phyloP scores from a whole-genome alignment of 1,140 invertebrate genomes.

The Neodiprion virginianus region DNA sequence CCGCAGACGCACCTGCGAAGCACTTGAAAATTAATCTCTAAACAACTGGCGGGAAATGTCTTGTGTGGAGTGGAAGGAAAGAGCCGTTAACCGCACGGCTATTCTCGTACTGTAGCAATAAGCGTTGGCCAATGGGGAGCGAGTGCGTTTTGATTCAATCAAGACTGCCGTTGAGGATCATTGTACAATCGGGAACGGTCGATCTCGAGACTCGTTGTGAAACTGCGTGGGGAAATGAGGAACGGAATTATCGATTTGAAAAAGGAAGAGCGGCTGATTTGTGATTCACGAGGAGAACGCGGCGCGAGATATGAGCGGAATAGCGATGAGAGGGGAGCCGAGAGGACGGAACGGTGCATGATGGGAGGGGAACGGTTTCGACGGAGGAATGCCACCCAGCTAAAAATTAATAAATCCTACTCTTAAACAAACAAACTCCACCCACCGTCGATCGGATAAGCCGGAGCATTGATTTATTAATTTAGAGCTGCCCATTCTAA shows the following conservation, averaged over 20 bases:
- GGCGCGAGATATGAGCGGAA: no score
- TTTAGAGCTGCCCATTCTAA: constrained; percentile 63
- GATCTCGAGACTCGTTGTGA: no score
- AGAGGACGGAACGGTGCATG: neutral
- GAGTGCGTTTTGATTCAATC: neutral
- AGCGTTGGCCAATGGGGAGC: no score
- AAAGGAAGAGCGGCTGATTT: neutral
- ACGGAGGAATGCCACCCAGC: constrained; percentile 53
- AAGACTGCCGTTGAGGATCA: neutral
- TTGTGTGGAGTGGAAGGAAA: no score
- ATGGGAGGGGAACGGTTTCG: constrained; percentile 6
- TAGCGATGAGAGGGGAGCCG: neutral
- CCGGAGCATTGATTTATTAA: constrained; percentile 60
- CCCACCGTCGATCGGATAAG: constrained; percentile 60
- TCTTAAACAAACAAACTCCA: constrained; percentile 63
- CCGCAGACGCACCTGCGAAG: no score
- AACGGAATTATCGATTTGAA: neutral
- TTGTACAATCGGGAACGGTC: no score
- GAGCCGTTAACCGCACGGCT: no score
- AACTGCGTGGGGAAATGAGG: no score
- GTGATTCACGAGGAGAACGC: neutral
- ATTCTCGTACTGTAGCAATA: no score
- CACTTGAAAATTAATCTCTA: no score
- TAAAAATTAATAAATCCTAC: constrained; percentile 62
- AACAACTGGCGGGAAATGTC: no score